A percentile compares a stretch with the other conserved stretches of the same genome.
Evolutionary conservation across 2,797 vertebrate genomes (phyloP).

Genomic region (Trematomus bernacchii): DNA sequence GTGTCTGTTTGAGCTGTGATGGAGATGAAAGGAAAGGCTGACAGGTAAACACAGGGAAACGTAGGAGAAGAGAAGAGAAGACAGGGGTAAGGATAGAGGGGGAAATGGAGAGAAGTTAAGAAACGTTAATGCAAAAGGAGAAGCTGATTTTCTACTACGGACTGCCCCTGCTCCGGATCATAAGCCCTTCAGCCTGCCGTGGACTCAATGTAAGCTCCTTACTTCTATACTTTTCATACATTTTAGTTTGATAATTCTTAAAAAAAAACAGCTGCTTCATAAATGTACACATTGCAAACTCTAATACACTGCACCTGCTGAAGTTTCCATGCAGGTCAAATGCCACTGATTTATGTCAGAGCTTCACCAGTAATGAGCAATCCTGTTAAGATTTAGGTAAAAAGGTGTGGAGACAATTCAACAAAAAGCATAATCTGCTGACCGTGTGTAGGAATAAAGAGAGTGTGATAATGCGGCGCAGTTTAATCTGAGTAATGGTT

Average conservation of each 20-base stretch:
- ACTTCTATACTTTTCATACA: constrained; percentile 27
- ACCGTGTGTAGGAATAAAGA: neutral
- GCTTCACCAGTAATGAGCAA: neutral
- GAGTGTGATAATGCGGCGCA: constrained; percentile 12
- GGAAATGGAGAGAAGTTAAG: neutral
- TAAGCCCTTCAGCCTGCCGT: constrained; percentile 51
- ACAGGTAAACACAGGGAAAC: constrained; percentile 28
- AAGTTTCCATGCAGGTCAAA: neutral
- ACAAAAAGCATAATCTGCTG: neutral
- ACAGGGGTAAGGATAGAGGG: neutral
- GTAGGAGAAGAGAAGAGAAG: neutral
- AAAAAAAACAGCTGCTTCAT: neutral
- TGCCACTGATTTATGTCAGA: neutral
- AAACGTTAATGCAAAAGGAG: no score
- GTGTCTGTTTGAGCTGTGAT: constrained; percentile 26
- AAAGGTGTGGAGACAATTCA: neutral
- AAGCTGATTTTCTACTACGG: constrained; percentile 54
- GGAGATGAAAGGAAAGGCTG: constrained; percentile 12
- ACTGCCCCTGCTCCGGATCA: constrained; percentile 35
- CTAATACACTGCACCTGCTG: neutral
- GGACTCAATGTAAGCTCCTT: constrained; percentile 71
- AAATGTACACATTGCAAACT: neutral
- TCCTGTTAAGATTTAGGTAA: neutral
- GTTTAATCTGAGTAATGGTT: constrained; percentile 50
- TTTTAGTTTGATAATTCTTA: neutral